phyloP scores from a whole-genome alignment of 1,140 invertebrate genomes.

The Caerostris darwini region DNA sequence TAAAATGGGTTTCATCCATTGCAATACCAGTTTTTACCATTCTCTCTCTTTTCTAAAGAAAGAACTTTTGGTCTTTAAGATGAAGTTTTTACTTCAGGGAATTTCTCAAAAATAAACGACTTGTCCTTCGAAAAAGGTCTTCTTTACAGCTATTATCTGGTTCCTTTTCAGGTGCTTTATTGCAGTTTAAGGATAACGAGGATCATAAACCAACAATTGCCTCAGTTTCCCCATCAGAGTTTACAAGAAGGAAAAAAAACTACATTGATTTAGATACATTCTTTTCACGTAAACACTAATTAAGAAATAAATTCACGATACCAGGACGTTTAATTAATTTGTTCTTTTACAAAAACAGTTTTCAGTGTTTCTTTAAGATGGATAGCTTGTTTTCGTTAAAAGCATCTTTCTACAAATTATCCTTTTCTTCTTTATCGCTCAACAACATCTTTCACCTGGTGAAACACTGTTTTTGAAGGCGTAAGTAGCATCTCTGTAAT shows the following conservation, averaged over 20 bases:
- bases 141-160: neutral
- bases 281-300: slow-evolving; percentile 16
- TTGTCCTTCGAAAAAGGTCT: neutral
- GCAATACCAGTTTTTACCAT: neutral
- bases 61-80: slow-evolving; percentile 8
- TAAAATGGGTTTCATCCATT: slow-evolving; percentile 28
- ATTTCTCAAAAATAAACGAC: slow-evolving; percentile 4
- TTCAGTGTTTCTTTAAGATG: slow-evolving; percentile 33
- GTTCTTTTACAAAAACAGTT: neutral
- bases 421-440: neutral
- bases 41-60: neutral
- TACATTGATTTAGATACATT: neutral
- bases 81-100: neutral
- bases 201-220: slow-evolving; percentile 17
- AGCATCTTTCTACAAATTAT: slow-evolving; percentile 4
- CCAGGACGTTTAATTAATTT: slow-evolving; percentile 10
- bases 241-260: neutral
- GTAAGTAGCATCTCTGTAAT: neutral
- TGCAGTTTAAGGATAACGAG: slow-evolving; percentile 31
- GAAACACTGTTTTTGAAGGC: neutral
- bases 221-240: neutral
- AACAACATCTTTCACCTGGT: neutral
- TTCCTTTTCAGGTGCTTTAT: slow-evolving; percentile 22
- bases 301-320: slow-evolving; percentile 39
- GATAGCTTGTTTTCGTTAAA: neutral